phyloP scores from a whole-genome alignment of 2,888 invertebrate genomes.

The Archips crataeganus region DNA sequence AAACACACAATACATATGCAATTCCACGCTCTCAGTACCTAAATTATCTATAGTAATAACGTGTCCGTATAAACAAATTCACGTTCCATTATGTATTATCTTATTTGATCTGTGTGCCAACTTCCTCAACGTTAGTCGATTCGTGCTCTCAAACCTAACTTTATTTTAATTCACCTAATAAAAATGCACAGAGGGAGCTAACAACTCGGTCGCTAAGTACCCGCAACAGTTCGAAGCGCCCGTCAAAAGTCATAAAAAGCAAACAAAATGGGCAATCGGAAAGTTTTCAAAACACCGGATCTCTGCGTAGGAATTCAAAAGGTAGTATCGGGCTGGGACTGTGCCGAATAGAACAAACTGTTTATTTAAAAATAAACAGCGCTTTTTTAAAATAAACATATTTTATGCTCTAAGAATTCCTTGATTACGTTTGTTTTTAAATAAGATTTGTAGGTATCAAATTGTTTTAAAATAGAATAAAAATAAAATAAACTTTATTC shows the following conservation, averaged over 20 bases:
- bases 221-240: slow-evolving; percentile 45
- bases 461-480: too few relatives aligned
- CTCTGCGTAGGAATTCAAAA: slow-evolving; percentile 54
- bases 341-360: slow-evolving; percentile 1
- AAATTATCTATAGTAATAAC: too few relatives aligned
- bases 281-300: slow-evolving; percentile 67
- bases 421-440: too few relatives aligned
- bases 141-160: background rate
- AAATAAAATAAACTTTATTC: too few relatives aligned
- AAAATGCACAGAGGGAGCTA: slow-evolving; percentile 43
- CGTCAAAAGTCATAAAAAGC: slow-evolving; percentile 54
- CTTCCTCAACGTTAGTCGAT: too few relatives aligned
- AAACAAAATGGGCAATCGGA: slow-evolving; percentile 65
- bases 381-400: background rate
- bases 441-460: too few relatives aligned
- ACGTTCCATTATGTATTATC: too few relatives aligned
- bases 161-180: background rate
- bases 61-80: too few relatives aligned
- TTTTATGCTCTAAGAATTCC: too few relatives aligned
- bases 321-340: slow-evolving; percentile 44
- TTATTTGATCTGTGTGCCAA: too few relatives aligned
- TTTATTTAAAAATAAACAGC: background rate
- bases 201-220: slow-evolving; percentile 46
- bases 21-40: too few relatives aligned
- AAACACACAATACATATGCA: too few relatives aligned